Percentiles rank a stretch among this genome's conserved stretches.
These are phyloP conservation scores for Limosa lapponica DNA, from an alignment of 2,797 vertebrate species.

Conservation along the genomic window DNA sequence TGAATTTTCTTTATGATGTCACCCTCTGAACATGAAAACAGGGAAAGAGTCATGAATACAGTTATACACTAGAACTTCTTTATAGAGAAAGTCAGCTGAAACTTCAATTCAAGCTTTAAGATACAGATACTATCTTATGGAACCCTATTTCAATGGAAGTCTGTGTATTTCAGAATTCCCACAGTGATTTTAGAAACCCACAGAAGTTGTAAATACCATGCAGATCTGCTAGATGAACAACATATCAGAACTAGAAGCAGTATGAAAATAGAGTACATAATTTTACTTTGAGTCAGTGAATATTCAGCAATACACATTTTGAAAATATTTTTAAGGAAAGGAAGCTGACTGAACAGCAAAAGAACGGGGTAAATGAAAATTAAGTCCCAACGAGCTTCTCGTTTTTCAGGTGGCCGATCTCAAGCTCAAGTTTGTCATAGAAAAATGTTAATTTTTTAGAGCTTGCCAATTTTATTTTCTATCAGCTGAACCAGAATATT, in stretches of 20 bases:
- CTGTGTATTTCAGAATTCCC: neutral
- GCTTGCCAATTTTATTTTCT: constrained; percentile 47
- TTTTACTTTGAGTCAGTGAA: neutral
- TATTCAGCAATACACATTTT: neutral
- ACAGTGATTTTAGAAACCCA: neutral
- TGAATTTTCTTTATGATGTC: neutral
- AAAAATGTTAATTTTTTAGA: constrained; percentile 43
- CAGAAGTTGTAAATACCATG: neutral
- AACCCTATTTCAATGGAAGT: neutral
- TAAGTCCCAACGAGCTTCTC: neutral
- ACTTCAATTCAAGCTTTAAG: neutral
- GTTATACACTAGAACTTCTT: neutral
- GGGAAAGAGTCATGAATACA: neutral
- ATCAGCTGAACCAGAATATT: constrained; percentile 48
- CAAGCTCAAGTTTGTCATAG: constrained; percentile 30
- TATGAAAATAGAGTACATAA: neutral
- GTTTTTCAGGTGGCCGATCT: constrained; percentile 9
- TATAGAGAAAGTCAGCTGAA: neutral
- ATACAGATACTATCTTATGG: neutral
- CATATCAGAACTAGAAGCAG: neutral
- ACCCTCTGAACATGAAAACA: neutral
- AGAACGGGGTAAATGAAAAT: constrained; percentile 40
- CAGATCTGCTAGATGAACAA: neutral
- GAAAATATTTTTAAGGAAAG: neutral
- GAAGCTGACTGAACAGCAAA: neutral